Percentiles rank a stretch among this genome's conserved stretches.
phyloP scores from a whole-genome alignment of 1,140 invertebrate species.

The Hestina assimilis region DNA sequence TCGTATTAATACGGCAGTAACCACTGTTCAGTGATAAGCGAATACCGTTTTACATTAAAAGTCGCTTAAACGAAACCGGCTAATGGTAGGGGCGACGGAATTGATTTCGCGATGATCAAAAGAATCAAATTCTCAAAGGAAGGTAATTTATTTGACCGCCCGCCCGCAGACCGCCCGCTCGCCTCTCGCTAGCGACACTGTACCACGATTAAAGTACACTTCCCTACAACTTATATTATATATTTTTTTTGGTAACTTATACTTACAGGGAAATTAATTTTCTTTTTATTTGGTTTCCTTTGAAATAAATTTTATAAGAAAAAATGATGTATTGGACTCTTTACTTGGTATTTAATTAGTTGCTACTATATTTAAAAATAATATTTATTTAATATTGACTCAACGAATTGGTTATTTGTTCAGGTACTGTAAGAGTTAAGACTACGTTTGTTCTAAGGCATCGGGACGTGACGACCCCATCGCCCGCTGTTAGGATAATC shows the following conservation, averaged over 20 bases:
- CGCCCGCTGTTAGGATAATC: too few relatives aligned
- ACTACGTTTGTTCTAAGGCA: too few relatives aligned
- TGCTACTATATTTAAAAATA: too few relatives aligned
- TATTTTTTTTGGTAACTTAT: conserved; percentile 1
- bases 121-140: conserved; percentile 67
- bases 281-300: not conserved
- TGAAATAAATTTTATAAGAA: not conserved
- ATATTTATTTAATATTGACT: too few relatives aligned
- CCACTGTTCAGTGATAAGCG: not conserved
- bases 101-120: conserved; percentile 68
- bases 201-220: not conserved
- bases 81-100: conserved; percentile 44
- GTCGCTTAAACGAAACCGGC: conserved; percentile 25
- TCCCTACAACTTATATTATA: too few relatives aligned
- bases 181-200: not conserved
- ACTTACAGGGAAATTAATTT: not conserved
- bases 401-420: too few relatives aligned
- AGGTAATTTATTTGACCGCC: conserved; percentile 67
- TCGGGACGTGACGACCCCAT: too few relatives aligned
- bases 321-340: too few relatives aligned
- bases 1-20: too few relatives aligned
- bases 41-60: conserved; percentile 8
- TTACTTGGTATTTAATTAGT: too few relatives aligned
- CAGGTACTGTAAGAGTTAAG: too few relatives aligned
- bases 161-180: conserved; percentile 41